Evolutionary conservation across 2,113 vertebrate species (phyloP).

Genomic region (Scophthalmus maximus): DNA sequence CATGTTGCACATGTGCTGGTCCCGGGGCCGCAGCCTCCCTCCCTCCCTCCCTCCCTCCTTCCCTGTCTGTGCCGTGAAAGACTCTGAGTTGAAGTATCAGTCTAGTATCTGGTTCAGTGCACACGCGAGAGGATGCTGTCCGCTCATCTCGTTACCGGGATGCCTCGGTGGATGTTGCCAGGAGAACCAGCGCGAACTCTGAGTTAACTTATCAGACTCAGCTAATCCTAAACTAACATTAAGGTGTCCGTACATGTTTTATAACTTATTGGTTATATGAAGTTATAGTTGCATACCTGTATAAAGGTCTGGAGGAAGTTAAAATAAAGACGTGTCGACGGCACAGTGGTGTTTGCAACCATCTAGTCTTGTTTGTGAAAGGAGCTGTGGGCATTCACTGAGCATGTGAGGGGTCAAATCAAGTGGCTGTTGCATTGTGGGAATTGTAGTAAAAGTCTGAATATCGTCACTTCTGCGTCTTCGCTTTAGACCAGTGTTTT

Average conservation of each 20-base stretch:
- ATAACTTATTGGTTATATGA: not conserved
- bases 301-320: not conserved
- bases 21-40: no score
- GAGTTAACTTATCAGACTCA: not conserved
- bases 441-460: not conserved
- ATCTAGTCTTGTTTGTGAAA: not conserved
- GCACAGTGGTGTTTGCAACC: not conserved
- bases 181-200: slow-evolving; percentile 57
- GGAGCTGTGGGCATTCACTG: not conserved
- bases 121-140: slow-evolving; percentile 54
- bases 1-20: not conserved
- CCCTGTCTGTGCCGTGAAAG: slow-evolving; percentile 21
- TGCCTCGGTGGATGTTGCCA: slow-evolving; percentile 57
- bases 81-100: slow-evolving; percentile 37
- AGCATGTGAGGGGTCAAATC: not conserved
- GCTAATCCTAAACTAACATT: not conserved
- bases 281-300: no score
- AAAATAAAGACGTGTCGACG: not conserved
- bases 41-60: no score
- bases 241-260: not conserved
- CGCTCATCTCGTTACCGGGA: slow-evolving; percentile 47
- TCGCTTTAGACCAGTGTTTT: no score
- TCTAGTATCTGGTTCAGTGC: slow-evolving; percentile 44
- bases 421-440: slow-evolving; percentile 10
- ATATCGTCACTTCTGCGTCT: no score